Percentiles rank a stretch among this genome's conserved stretches.
phyloP scores from a whole-genome alignment of 64 coral and sea anemone genomes.

The Montipora capricornis region DNA sequence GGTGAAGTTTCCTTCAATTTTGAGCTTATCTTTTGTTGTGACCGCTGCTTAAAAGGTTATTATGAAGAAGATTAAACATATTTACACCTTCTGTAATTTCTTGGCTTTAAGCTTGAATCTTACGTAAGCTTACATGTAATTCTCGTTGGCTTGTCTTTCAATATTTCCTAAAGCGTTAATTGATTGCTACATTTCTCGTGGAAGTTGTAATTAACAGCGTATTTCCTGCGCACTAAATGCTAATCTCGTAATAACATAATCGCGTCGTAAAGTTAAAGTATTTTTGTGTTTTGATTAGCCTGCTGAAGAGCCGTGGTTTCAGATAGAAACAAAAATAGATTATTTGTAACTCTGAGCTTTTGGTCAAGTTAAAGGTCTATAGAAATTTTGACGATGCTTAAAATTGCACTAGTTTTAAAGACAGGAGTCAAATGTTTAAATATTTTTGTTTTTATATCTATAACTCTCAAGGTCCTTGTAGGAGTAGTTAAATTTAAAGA shows the following conservation, averaged over 20 bases:
- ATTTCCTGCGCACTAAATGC: neutral
- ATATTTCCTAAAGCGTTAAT: neutral
- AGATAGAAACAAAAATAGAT: neutral
- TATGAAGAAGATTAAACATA: neutral
- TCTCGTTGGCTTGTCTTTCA: neutral
- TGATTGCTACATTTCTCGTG: neutral
- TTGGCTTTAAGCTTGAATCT: neutral
- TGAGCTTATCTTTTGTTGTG: neutral
- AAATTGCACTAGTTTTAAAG: neutral
- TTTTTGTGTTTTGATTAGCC: neutral
- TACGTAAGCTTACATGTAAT: neutral
- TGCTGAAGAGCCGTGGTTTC: neutral
- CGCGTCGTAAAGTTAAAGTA: neutral
- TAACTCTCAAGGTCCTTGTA: too few relatives aligned
- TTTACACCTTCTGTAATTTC: neutral
- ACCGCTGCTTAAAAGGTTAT: neutral
- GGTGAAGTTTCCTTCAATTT: constrained; percentile 24
- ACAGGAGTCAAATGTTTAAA: neutral
- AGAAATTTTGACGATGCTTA: neutral
- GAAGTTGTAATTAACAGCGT: neutral
- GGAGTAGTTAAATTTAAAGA: too few relatives aligned
- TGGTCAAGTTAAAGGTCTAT: neutral
- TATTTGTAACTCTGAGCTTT: neutral
- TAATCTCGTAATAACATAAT: neutral
- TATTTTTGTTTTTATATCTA: neutral